phyloP scores from a whole-genome alignment of 2,797 vertebrate species.

The Scyliorhinus canicula region DNA sequence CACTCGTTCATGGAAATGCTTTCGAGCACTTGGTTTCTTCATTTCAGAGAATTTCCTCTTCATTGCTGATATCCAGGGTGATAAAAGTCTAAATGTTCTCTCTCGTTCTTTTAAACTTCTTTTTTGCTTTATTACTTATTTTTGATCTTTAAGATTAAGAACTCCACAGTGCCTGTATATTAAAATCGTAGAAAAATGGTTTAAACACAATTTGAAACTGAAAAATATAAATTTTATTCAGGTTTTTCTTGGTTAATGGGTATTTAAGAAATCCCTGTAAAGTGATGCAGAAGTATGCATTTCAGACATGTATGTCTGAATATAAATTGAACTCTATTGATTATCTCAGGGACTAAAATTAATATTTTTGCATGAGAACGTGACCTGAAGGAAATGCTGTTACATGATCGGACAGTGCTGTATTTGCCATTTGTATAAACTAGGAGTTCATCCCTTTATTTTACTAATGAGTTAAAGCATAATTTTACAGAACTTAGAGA shows the following conservation, averaged over 20 bases:
- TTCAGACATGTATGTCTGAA: neutral
- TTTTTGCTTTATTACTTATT: neutral
- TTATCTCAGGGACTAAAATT: neutral
- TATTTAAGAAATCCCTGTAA: neutral
- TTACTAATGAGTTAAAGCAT: neutral
- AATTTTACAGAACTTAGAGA: neutral
- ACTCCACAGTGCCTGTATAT: neutral
- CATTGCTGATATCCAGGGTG: slow-evolving; percentile 65
- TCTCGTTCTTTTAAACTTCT: slow-evolving; percentile 24
- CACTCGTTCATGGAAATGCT: slow-evolving; percentile 26
- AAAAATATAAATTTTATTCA: neutral
- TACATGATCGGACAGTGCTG: neutral
- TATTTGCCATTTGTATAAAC: neutral
- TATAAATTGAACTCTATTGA: neutral
- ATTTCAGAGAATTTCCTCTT: slow-evolving; percentile 58
- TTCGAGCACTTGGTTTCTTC: slow-evolving; percentile 42
- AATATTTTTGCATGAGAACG: neutral
- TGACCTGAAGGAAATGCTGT: neutral
- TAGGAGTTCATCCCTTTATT: neutral
- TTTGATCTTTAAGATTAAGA: neutral
- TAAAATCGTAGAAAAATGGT: neutral
- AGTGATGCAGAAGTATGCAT: neutral
- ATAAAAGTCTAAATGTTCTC: slow-evolving; percentile 54
- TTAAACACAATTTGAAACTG: neutral
- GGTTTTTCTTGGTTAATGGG: neutral